phyloP scores from a whole-genome alignment of 2,797 vertebrate species.

The Coregonus ussuriensis region DNA sequence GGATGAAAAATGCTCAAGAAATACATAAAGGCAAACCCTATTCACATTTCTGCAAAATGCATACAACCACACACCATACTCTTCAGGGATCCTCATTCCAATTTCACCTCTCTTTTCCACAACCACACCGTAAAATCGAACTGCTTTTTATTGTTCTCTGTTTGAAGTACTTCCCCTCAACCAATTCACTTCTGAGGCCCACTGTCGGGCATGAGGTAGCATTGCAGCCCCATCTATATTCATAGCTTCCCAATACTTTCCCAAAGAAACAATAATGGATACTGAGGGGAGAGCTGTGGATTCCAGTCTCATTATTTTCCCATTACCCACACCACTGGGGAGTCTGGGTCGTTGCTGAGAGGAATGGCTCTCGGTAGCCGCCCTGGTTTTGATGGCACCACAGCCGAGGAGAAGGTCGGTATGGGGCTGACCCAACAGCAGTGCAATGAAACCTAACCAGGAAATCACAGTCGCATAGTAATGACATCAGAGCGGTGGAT shows the following conservation, averaged over 20 bases:
- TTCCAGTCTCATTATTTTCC: constrained; percentile 58
- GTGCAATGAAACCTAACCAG: constrained; percentile 49
- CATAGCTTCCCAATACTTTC: constrained; percentile 31
- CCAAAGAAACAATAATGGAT: constrained; percentile 42
- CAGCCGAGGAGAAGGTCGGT: constrained; percentile 22
- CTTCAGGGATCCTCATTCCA: background rate
- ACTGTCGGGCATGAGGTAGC: constrained; percentile 5
- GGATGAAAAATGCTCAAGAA: background rate
- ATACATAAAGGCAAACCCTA: background rate
- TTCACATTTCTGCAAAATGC: constrained; percentile 8
- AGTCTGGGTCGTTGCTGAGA: constrained; percentile 25
- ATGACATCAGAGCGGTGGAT: constrained; percentile 6
- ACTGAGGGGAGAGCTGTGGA: constrained; percentile 39
- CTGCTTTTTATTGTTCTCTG: constrained; percentile 13
- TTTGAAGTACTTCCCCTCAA: constrained; percentile 19
- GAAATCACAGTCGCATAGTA: constrained; percentile 27
- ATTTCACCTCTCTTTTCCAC: background rate
- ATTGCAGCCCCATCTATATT: constrained; percentile 31
- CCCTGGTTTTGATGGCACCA: constrained; percentile 29
- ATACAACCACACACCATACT: background rate
- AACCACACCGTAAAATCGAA: background rate
- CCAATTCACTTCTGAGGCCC: background rate
- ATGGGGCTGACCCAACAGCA: constrained; percentile 34
- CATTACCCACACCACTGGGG: constrained; percentile 58
- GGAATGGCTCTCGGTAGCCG: constrained; percentile 36